Evolutionary conservation across 37 sponge, comb jelly and placozoan species (phyloP), one percentile per base, ranked within the genome.

Genomic region (Haliclona indistincta): DNA sequence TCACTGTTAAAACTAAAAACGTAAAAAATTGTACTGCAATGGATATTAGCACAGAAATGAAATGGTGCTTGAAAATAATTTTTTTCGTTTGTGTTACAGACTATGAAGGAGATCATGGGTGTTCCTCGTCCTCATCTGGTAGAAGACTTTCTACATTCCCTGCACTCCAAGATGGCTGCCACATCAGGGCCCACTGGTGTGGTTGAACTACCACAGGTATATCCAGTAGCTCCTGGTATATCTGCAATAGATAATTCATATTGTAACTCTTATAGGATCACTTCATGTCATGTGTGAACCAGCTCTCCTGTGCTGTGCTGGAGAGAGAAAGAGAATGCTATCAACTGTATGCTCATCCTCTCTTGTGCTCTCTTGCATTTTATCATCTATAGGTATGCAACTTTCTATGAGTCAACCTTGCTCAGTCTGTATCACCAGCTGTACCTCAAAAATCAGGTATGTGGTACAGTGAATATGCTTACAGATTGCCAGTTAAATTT

Each of bases 271-370:
- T 38, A n/a, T 38, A 74, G 75, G 60, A 11, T 22, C 61, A 74
- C 39, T 38, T 74, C 19, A 20, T 38, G 0, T 38, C 43, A 3
- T 58, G 61, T 34, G n/a, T 86, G 53, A 40, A 56, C 19, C 54
- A 47, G 26, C 54, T 86, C 62, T 67, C 80, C 19, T 60, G 67
- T 41, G 75, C 52, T 25, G 76, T 84, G 11, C 61, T 90, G 53
- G 75, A 67, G 30, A 84, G 90, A 71, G 90, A 90, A 77, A 84
- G 74, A 65, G 90, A 90, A 38, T 61, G 56, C 49, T 90, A 81
- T 42, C 76, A 84, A 38, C 54, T 84, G 90, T 90, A 64, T 64
- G 83, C 11, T 20, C n/a, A n/a, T n/a, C n/a, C 15, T 29, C 17
- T 26, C 20, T 19, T 64, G 1, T 63, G 7, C 13, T 55, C 39